A percentile compares a stretch with the other conserved stretches of the same genome.
phyloP scores from a whole-genome alignment of 1,140 invertebrate genomes.

The Heliothis virescens region DNA sequence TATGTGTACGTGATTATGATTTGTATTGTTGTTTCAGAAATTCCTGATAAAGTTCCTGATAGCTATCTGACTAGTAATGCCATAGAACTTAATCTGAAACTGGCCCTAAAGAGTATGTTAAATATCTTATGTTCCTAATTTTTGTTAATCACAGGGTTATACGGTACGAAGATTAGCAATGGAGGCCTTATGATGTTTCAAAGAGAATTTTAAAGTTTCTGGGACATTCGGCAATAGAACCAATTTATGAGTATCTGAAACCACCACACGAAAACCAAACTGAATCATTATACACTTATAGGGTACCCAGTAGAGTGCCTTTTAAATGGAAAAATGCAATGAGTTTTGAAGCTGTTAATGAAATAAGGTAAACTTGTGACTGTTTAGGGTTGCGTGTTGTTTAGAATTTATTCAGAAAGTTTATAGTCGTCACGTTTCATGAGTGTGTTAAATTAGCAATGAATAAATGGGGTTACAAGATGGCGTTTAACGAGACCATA shows the following conservation, averaged over 20 bases:
- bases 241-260: not conserved
- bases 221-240: not conserved
- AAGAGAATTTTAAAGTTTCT: not conserved
- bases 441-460: not conserved
- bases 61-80: too few relatives aligned
- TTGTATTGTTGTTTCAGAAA: too few relatives aligned
- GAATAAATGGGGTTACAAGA: slow-evolving; percentile 10
- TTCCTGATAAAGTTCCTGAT: too few relatives aligned
- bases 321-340: not conserved
- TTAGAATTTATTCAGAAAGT: too few relatives aligned
- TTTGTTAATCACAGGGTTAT: not conserved
- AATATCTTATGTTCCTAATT: not conserved
- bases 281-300: not conserved
- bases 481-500: slow-evolving; percentile 17
- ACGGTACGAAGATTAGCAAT: slow-evolving; percentile 3
- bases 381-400: too few relatives aligned
- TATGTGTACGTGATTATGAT: too few relatives aligned
- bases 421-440: not conserved
- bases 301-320: not conserved
- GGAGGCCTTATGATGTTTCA: not conserved
- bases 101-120: not conserved
- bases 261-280: not conserved
- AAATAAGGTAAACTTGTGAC: not conserved
- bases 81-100: too few relatives aligned
- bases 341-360: not conserved